phyloP scores from a whole-genome alignment of 2,113 vertebrate species.

The Vulpes ferrilata region DNA sequence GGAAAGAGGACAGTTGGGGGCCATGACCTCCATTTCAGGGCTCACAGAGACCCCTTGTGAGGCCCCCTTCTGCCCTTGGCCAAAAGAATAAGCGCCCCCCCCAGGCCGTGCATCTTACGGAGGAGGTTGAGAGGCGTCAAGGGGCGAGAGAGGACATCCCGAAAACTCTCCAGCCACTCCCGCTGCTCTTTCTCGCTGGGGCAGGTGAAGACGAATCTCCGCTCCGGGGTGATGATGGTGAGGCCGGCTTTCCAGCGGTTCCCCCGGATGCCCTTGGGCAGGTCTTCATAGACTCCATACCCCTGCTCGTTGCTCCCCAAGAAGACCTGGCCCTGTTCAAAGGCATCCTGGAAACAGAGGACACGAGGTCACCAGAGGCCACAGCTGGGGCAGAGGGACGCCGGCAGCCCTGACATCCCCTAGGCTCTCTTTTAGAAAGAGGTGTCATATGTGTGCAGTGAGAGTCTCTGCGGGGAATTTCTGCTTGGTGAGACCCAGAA shows the following conservation, averaged over 20 bases:
- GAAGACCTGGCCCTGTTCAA: constrained; percentile 93
- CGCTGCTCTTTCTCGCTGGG: constrained; percentile 92
- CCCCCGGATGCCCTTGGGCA: constrained; percentile 87
- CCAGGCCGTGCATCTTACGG: constrained; percentile 80
- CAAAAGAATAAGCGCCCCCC: background rate
- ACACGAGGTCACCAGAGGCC: background rate
- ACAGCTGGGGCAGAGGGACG: background rate
- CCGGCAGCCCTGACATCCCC: background rate
- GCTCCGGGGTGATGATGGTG: constrained; percentile 88
- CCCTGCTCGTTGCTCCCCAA: constrained; percentile 91
- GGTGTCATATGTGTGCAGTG: background rate
- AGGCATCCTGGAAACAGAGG: constrained; percentile 90
- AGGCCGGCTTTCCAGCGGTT: constrained; percentile 93
- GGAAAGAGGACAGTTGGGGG: background rate
- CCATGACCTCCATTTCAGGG: background rate
- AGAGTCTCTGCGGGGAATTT: background rate
- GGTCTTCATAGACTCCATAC: constrained; percentile 89
- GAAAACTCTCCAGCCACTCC: constrained; percentile 93
- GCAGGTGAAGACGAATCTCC: constrained; percentile 94
- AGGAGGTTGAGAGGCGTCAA: constrained; percentile 88
- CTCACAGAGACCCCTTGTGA: background rate
- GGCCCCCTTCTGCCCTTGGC: background rate
- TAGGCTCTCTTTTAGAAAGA: background rate
- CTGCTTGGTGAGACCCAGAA: background rate
- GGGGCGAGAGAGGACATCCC: constrained; percentile 88